A percentile compares a stretch with the other conserved stretches of the same genome.
Conservation (phyloP, 2,888 invertebrate species). For the Enoplolaimus lenunculus region DNA sequence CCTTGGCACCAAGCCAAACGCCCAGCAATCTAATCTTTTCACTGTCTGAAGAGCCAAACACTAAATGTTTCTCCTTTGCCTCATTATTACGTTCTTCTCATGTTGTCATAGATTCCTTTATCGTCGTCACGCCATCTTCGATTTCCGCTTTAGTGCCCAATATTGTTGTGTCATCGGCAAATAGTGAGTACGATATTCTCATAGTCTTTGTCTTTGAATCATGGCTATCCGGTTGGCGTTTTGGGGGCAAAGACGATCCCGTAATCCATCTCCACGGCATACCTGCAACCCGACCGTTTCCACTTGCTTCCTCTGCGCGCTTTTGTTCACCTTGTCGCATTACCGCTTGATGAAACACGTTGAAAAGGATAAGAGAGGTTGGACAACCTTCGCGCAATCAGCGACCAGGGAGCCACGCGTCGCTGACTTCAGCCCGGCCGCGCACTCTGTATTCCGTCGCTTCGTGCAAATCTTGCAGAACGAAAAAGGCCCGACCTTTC, state of each 20-base stretch:
- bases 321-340: background rate
- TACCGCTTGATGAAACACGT: slow-evolving; percentile 5
- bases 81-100: slow-evolving; percentile 8
- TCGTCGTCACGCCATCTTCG: background rate
- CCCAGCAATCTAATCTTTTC: background rate
- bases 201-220: background rate
- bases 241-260: background rate
- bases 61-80: slow-evolving; percentile 4
- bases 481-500: background rate
- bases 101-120: background rate
- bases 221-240: background rate
- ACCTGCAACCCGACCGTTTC: background rate
- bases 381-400: slow-evolving; percentile 10
- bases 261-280: background rate
- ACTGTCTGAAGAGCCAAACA: background rate
- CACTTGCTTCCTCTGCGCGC: background rate
- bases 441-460: slow-evolving; percentile 9
- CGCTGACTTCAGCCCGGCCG: background rate
- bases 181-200: background rate
- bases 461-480: slow-evolving; percentile 9
- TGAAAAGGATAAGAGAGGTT: slow-evolving; percentile 3
- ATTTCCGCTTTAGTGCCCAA: background rate
- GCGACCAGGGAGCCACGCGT: background rate
- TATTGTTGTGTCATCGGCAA: slow-evolving; percentile 6
- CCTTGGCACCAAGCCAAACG: background rate